Evolutionary conservation across 2,888 invertebrate genomes (phyloP).

Genomic region (Epistrophella euchroma): DNA sequence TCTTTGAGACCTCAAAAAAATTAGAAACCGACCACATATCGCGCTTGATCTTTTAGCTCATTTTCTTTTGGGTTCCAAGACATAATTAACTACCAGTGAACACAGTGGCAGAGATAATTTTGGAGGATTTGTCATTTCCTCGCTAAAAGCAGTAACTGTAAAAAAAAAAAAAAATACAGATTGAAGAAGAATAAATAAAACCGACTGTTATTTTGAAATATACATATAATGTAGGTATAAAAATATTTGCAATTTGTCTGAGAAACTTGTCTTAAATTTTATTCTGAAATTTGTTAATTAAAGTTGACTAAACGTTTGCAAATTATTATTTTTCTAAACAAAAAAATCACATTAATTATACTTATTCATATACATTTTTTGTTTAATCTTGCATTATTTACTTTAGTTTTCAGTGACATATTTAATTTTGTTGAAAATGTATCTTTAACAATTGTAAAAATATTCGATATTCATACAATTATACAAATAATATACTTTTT

Average conservation of each 20-base stretch:
- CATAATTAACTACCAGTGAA: too few species aligned
- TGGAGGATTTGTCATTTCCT: too few species aligned
- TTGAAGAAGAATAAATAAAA: too few species aligned
- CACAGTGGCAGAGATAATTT: too few species aligned
- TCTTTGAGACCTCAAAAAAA: too few species aligned
- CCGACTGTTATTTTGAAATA: neutral
- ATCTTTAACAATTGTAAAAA: conserved; percentile 39
- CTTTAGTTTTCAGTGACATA: conserved; percentile 26
- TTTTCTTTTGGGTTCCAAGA: too few species aligned
- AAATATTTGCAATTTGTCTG: neutral
- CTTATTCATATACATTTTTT: neutral
- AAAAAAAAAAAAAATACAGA: too few species aligned
- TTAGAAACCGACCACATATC: too few species aligned
- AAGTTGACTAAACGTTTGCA: neutral
- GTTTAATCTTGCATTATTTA: conserved; percentile 18
- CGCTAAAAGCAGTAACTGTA: too few species aligned
- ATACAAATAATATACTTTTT: conserved; percentile 10
- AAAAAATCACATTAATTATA: conserved; percentile 6
- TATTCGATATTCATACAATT: conserved; percentile 35
- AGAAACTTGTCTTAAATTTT: neutral
- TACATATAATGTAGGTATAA: too few species aligned
- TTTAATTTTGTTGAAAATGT: conserved; percentile 15
- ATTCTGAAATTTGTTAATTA: neutral
- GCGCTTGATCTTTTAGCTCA: too few species aligned
- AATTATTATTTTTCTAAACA: conserved; percentile 16